These are phyloP conservation scores for Tachycineta bicolor DNA, from an alignment of 2,113 vertebrate species.

Conservation along the genomic window DNA sequence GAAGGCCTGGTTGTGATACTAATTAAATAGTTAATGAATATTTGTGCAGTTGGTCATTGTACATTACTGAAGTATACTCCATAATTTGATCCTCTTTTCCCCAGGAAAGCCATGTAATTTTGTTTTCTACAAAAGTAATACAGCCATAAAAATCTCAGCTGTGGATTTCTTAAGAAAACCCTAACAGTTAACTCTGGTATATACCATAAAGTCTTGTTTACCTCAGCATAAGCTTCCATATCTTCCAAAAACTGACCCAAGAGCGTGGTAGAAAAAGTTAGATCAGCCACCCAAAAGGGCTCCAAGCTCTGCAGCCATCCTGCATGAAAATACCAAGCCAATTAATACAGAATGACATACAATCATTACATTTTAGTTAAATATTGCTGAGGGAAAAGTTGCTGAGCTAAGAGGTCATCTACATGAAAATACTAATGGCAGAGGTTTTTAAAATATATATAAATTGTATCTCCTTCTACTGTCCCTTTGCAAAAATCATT, in stretches of 20 bases:
- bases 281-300: slow-evolving; percentile 98
- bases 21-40: neutral
- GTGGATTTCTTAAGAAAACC: neutral
- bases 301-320: slow-evolving; percentile 98
- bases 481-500: neutral
- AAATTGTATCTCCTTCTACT: neutral
- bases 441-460: neutral
- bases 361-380: neutral
- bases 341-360: neutral
- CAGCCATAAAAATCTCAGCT: neutral
- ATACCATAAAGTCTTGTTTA: slow-evolving; percentile 26
- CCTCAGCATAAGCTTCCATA: slow-evolving; percentile 99
- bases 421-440: neutral
- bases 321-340: slow-evolving; percentile 45
- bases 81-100: neutral
- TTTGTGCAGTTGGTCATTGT: neutral
- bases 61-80: neutral
- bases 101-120: neutral
- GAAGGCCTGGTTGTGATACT: neutral
- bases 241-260: slow-evolving; percentile 98
- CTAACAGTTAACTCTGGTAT: neutral
- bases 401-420: neutral
- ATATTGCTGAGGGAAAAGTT: neutral
- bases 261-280: slow-evolving; percentile 95
- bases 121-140: neutral